These are phyloP conservation scores for Loriculus beryllinus DNA, from an alignment of 2,797 vertebrate species.

Conservation along the genomic window DNA sequence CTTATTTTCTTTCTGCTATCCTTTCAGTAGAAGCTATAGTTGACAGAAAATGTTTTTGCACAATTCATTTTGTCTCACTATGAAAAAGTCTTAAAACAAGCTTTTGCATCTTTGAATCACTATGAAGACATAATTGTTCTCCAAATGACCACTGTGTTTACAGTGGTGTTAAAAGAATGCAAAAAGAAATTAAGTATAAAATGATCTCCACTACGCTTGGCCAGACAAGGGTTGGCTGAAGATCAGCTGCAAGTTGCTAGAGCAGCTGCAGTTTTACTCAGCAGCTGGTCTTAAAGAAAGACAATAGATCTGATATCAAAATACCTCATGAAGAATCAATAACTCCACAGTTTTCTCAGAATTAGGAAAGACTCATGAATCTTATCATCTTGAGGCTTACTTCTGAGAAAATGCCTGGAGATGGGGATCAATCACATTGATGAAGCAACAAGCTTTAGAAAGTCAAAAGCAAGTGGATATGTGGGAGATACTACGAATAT, in stretches of 20 bases:
- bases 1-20: neutral
- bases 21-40: neutral
- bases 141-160: neutral
- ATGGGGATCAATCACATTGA: neutral
- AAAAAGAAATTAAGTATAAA: neutral
- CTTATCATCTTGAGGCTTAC: neutral
- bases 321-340: neutral
- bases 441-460: neutral
- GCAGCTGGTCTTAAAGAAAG: neutral
- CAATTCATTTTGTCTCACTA: neutral
- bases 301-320: neutral
- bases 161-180: neutral
- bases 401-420: neutral
- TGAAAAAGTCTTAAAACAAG: neutral
- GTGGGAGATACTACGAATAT: neutral
- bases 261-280: neutral
- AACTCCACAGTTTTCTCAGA: neutral
- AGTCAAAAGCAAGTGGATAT: neutral
- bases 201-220: neutral
- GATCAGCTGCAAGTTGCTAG: neutral
- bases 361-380: neutral
- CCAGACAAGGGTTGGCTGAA: neutral
- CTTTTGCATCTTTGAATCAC: neutral
- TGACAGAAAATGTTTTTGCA: neutral
- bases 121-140: neutral